Percentiles rank a stretch among this genome's conserved stretches.
phyloP scores from a whole-genome alignment of 1,140 invertebrate species.

The Drosophila saltans region DNA sequence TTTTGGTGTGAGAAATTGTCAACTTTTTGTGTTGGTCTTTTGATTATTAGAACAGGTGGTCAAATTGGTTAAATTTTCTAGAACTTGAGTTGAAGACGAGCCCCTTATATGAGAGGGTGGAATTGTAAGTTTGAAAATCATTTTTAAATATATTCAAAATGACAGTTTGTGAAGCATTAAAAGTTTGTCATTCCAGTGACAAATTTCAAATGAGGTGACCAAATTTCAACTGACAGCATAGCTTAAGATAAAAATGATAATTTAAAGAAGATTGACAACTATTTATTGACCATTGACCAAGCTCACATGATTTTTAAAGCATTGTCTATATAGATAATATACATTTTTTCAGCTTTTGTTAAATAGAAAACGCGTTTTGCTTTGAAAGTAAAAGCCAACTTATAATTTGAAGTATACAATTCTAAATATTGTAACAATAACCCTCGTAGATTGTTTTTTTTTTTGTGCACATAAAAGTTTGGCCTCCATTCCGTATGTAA shows the following conservation, averaged over 20 bases:
- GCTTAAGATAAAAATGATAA: neutral
- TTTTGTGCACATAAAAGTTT: constrained; percentile 24
- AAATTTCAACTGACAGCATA: neutral
- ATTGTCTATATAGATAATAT: too few relatives aligned
- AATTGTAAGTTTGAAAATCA: neutral
- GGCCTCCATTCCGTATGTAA: neutral
- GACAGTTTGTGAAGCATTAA: too few relatives aligned
- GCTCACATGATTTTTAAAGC: neutral
- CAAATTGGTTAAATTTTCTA: neutral
- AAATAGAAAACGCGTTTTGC: neutral
- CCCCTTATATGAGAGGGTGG: constrained; percentile 30
- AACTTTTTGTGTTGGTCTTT: constrained; percentile 46
- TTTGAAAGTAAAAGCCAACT: too few relatives aligned
- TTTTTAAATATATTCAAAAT: neutral
- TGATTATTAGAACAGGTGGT: constrained; percentile 31
- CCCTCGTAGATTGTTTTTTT: neutral
- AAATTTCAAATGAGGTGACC: neutral
- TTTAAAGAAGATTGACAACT: neutral
- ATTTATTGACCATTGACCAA: neutral
- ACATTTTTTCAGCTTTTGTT: neutral
- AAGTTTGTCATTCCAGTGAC: neutral
- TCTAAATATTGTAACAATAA: too few relatives aligned
- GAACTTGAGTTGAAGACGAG: constrained; percentile 31
- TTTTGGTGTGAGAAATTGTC: constrained; percentile 39
- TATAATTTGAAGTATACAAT: too few relatives aligned